These are phyloP conservation scores for Procambarus clarkii DNA, from an alignment of 1,140 invertebrate genomes.

Conservation along the genomic window DNA sequence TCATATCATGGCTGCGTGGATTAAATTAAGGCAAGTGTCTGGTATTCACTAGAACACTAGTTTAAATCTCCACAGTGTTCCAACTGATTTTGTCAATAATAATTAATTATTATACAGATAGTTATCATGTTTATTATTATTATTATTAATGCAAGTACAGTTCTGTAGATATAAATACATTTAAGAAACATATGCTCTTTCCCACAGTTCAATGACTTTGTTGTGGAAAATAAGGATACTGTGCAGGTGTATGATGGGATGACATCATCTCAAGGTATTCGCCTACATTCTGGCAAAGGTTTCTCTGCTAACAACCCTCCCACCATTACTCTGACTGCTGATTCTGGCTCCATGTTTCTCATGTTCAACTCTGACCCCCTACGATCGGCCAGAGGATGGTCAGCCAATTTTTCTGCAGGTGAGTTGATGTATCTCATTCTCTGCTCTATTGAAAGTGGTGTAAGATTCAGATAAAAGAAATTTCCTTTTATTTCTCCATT, in stretches of 20 bases:
- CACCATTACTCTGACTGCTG: constrained; percentile 92
- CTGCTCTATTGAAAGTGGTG: too few relatives aligned
- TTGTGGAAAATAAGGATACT: constrained; percentile 56
- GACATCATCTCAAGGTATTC: constrained; percentile 85
- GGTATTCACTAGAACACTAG: too few relatives aligned
- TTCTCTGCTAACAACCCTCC: constrained; percentile 88
- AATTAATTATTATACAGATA: too few relatives aligned
- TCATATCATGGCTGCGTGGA: too few relatives aligned
- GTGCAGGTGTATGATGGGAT: constrained; percentile 89
- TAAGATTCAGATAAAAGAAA: too few relatives aligned
- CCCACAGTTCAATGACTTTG: constrained; percentile 65
- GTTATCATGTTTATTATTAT: neutral
- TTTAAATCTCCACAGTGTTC: too few relatives aligned
- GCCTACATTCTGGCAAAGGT: constrained; percentile 91
- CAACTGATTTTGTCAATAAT: too few relatives aligned
- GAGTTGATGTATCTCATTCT: constrained; percentile 55
- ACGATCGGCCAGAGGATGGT: constrained; percentile 89
- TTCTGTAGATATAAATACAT: neutral
- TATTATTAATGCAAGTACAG: neutral
- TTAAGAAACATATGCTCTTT: constrained; percentile 13
- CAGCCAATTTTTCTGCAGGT: constrained; percentile 94
- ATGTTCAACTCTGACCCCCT: constrained; percentile 92
- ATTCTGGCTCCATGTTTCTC: constrained; percentile 93
- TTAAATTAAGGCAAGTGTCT: too few relatives aligned
- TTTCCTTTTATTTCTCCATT: too few relatives aligned